These are phyloP conservation scores for Chionoecetes opilio DNA, from an alignment of 1,140 invertebrate species.

Conservation along the genomic window DNA sequence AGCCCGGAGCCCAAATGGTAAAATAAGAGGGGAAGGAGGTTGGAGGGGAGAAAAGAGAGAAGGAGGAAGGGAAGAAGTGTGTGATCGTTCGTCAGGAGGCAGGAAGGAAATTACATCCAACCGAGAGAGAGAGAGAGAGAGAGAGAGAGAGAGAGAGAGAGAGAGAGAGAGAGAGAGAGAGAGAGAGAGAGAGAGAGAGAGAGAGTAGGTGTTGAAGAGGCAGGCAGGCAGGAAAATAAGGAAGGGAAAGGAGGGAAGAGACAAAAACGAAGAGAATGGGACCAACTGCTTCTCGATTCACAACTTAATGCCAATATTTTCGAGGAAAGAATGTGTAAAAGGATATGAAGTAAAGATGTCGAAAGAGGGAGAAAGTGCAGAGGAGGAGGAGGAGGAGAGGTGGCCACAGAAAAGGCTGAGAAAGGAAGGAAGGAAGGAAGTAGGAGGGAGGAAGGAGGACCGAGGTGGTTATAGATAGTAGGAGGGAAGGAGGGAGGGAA, in stretches of 20 bases:
- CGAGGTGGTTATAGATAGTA: too few relatives aligned
- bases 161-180: conserved; percentile 27
- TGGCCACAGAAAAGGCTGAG: neutral
- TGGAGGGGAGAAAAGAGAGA: neutral
- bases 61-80: neutral
- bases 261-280: too few relatives aligned
- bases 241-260: too few relatives aligned
- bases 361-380: neutral
- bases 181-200: conserved; percentile 25
- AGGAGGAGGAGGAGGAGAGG: neutral
- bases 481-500: neutral
- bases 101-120: neutral
- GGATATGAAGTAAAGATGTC: neutral
- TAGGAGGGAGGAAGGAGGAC: neutral
- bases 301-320: conserved; percentile 6
- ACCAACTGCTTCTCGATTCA: neutral
- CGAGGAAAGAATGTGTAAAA: neutral
- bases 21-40: neutral
- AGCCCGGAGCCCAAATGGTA: neutral
- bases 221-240: too few relatives aligned
- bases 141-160: conserved; percentile 27
- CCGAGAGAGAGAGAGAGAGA: conserved; percentile 8
- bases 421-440: neutral
- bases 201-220: neutral
- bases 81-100: neutral